These are phyloP conservation scores for Oreohelix idahoensis DNA, from an alignment of 1,140 invertebrate species.

Conservation along the genomic window DNA sequence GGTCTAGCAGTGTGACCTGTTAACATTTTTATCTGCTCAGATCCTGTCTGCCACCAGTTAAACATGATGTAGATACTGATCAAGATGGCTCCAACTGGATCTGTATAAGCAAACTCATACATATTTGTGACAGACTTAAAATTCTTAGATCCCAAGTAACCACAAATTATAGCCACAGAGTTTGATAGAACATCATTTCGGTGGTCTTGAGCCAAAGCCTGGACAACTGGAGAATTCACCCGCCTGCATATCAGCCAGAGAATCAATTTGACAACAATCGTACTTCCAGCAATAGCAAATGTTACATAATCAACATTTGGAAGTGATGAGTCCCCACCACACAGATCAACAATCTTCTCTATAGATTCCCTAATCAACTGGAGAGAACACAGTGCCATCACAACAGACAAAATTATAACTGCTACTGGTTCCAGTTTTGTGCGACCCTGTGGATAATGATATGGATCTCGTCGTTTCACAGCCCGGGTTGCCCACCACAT, in stretches of 20 bases:
- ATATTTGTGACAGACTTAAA: constrained; percentile 45
- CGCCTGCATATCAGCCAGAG: constrained; percentile 70
- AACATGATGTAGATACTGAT: constrained; percentile 72
- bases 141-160: constrained; percentile 54
- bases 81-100: constrained; percentile 74
- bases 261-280: constrained; percentile 68
- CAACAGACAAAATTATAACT: constrained; percentile 72
- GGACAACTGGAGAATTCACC: constrained; percentile 62
- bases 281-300: constrained; percentile 66
- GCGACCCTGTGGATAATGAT: constrained; percentile 72
- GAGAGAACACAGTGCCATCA: constrained; percentile 74
- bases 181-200: constrained; percentile 75
- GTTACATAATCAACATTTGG: constrained; percentile 60
- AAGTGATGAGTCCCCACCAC: constrained; percentile 17
- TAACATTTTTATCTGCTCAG: constrained; percentile 69
- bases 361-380: constrained; percentile 72
- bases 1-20: constrained; percentile 69
- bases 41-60: constrained; percentile 67
- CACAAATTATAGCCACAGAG: constrained; percentile 39
- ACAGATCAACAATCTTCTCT: constrained; percentile 61
- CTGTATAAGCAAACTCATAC: constrained; percentile 67
- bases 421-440: constrained; percentile 73
- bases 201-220: constrained; percentile 73
- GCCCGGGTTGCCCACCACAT: constrained; percentile 73
- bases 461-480: constrained; percentile 71